Percentiles rank a stretch among this genome's conserved stretches.
Conservation (phyloP, 2,888 invertebrate species). For the Azorinus chamasolen region DNA sequence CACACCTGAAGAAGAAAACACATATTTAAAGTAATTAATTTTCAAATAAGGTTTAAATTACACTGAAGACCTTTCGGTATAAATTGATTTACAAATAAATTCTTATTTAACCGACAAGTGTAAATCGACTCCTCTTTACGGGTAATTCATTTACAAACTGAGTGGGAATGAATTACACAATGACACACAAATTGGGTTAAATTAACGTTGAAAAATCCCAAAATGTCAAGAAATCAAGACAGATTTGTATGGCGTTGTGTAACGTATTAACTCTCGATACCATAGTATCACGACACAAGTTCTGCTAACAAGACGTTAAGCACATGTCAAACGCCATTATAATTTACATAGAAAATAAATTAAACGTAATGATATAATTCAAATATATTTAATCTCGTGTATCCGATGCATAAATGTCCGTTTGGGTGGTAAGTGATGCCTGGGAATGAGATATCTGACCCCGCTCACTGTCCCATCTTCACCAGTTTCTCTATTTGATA, state of each 20-base stretch:
- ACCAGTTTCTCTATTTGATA: conserved; percentile 33
- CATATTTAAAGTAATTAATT: not conserved
- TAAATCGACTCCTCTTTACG: too few relatives aligned
- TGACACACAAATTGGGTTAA: conserved; percentile 13
- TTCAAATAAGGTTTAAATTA: not conserved
- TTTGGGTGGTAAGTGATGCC: conserved; percentile 47
- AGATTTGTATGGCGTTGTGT: not conserved
- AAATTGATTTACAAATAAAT: too few relatives aligned
- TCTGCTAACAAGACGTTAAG: conserved; percentile 45
- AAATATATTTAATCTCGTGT: conserved; percentile 28
- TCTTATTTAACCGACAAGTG: too few relatives aligned
- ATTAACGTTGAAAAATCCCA: conserved; percentile 2
- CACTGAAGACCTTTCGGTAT: not conserved
- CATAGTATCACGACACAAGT: not conserved
- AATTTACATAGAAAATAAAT: conserved; percentile 49
- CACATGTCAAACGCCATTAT: conserved; percentile 41
- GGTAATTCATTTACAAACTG: too few relatives aligned
- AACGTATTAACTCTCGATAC: too few relatives aligned
- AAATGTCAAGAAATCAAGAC: conserved; percentile 3
- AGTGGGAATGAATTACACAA: conserved; percentile 2
- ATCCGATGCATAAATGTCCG: conserved; percentile 41
- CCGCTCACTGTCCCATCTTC: conserved; percentile 38
- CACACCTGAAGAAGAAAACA: conserved; percentile 92
- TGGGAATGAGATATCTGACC: conserved; percentile 57
- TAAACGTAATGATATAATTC: conserved; percentile 34